phyloP scores from a whole-genome alignment of 2,888 invertebrate species.

The Agonopterix subpropinquella region DNA sequence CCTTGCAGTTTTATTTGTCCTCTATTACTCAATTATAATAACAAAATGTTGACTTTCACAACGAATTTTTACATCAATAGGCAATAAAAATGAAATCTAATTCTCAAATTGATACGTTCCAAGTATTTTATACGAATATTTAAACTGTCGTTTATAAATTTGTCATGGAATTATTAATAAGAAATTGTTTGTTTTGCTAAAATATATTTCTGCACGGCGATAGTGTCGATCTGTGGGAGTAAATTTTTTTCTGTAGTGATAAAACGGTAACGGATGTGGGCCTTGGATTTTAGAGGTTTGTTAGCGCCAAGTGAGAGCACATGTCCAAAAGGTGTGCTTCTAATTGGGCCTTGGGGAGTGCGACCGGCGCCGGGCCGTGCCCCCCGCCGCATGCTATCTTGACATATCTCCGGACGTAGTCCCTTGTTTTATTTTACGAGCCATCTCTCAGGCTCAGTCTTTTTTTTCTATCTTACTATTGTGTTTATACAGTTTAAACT shows the following conservation, averaged over 20 bases:
- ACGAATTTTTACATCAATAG: too few relatives aligned
- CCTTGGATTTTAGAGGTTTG: constrained; percentile 56
- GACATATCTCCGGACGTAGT: constrained; percentile 72
- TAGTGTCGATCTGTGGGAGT: not conserved
- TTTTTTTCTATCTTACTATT: constrained; percentile 60
- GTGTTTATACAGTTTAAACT: constrained; percentile 52
- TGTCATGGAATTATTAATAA: not conserved
- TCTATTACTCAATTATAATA: too few relatives aligned
- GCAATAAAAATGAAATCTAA: not conserved
- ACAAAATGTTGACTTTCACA: too few relatives aligned
- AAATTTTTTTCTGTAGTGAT: constrained; percentile 24
- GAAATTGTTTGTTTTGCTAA: not conserved
- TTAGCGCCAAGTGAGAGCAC: constrained; percentile 64
- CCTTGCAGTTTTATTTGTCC: too few relatives aligned
- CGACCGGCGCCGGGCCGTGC: constrained; percentile 48
- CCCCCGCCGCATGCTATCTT: constrained; percentile 70
- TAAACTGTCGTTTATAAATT: not conserved
- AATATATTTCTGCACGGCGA: not conserved
- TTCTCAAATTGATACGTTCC: constrained; percentile 11
- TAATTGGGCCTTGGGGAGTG: constrained; percentile 67
- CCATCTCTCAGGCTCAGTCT: constrained; percentile 55
- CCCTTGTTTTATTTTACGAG: constrained; percentile 74
- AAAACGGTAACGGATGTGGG: constrained; percentile 60
- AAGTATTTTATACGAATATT: constrained; percentile 1
- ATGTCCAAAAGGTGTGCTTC: constrained; percentile 74